Conservation (phyloP, 2,888 invertebrate species). For the Elmis aenea region DNA sequence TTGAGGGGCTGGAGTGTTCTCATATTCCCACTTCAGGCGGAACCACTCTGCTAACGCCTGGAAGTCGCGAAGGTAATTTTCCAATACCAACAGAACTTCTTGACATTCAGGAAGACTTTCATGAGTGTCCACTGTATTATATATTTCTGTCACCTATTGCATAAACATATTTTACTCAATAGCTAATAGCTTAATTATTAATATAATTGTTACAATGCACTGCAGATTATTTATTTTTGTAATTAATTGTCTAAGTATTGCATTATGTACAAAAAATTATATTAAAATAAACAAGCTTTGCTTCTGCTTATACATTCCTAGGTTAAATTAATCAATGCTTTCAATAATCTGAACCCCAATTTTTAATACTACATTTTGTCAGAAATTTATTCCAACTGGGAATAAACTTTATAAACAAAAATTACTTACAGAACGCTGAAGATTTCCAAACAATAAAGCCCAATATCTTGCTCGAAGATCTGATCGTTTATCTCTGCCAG, state of each 20-base stretch:
- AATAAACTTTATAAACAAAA: background rate
- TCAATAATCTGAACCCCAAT: too few species aligned
- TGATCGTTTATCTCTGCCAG: slow-evolving; percentile 79
- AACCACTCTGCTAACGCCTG: slow-evolving; percentile 92
- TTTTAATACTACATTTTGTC: too few species aligned
- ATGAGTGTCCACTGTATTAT: slow-evolving; percentile 92
- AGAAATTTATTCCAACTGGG: too few species aligned
- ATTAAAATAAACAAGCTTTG: too few species aligned
- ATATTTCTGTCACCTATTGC: slow-evolving; percentile 79
- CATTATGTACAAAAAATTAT: too few species aligned
- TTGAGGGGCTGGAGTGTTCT: slow-evolving; percentile 78
- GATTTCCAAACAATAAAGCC: slow-evolving; percentile 91
- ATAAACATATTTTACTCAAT: background rate
- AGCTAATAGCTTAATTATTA: background rate
- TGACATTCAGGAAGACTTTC: slow-evolving; percentile 92
- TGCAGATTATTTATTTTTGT: too few species aligned
- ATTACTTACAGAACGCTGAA: slow-evolving; percentile 73
- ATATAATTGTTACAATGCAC: too few species aligned
- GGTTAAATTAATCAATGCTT: too few species aligned
- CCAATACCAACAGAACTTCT: slow-evolving; percentile 91
- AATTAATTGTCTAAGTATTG: too few species aligned
- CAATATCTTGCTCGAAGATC: slow-evolving; percentile 90
- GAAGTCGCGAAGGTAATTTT: slow-evolving; percentile 92
- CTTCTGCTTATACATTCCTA: too few species aligned
- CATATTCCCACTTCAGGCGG: slow-evolving; percentile 88